Base-by-base conservation (phyloP, 2,888 invertebrate genomes). In the Phoenoteleia sp. region DNA sequence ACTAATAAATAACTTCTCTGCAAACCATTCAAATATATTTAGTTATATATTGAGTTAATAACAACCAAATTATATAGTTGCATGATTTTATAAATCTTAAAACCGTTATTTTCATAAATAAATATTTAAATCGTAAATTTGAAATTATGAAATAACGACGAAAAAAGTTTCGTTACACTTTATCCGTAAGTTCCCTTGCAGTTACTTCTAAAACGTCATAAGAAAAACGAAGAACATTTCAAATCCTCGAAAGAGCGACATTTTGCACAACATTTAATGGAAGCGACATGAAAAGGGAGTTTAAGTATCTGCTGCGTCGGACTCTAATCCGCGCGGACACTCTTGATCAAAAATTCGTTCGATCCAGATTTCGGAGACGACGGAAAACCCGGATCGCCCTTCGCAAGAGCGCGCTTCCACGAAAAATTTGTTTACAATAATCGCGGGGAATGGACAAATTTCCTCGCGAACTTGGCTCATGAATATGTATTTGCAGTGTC, bases 381-480 rank as follows among this genome's bases (percentile, higher is more conserved):
- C 56, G n/a, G 15, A 54, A 69, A 21, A 9, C 39, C 47, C 64
- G 15, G 25, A n/a, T n/a, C n/a, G n/a, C n/a, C 52, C 13, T 47
- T 27, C 11, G 19, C n/a, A n/a, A n/a, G n/a, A n/a, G n/a, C n/a
- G n/a, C n/a, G n/a, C n/a, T n/a, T 9, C 11, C 27, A 17, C 27
- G 36, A 69, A 52, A 19, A 33, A 64, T 66, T 71, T 80, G 80
- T 80, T 80, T 71, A 64, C 36, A 56, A 66, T 45, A 80, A 72
- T 47, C 49, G 23, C 58, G 29, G 29, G 17, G 45, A 27, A 11
- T n/a, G 49, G 36, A 52, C 47, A 23, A 49, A 67, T 21, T 66
- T 52, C 66, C 42, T 49, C n/a, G 7, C 58, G 19, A 7, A n/a
- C 36, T 39, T 19, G 33, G 11, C 5, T 62, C 80, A 80, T 72